phyloP scores from a whole-genome alignment of 2,888 invertebrate genomes.

The Epinotia bilunana region DNA sequence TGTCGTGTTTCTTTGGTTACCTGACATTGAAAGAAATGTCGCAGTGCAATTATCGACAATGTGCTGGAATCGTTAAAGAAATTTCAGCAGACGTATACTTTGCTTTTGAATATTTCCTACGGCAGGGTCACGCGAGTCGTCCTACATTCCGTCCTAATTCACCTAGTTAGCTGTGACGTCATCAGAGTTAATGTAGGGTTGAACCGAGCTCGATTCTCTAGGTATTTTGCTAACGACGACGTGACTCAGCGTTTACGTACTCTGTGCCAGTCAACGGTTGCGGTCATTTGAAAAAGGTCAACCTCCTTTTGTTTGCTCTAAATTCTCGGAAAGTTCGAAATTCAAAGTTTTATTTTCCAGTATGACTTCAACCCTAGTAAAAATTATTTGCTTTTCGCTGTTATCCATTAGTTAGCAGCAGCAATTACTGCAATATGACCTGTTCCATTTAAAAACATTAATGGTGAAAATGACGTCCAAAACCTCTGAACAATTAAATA shows the following conservation, averaged over 20 bases:
- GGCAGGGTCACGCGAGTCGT: constrained; percentile 58
- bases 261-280: constrained; percentile 16
- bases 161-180: constrained; percentile 36
- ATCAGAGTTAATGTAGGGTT: constrained; percentile 29
- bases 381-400: constrained; percentile 44
- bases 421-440: constrained; percentile 48
- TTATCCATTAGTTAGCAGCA: constrained; percentile 53
- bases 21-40: constrained; percentile 39
- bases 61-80: constrained; percentile 30
- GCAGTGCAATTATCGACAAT: constrained; percentile 41
- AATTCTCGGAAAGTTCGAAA: constrained; percentile 6
- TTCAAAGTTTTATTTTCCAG: not conserved
- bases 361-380: not conserved
- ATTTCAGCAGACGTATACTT: constrained; percentile 19
- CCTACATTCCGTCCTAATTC: constrained; percentile 58
- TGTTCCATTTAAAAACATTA: constrained; percentile 23
- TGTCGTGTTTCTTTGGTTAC: constrained; percentile 33
- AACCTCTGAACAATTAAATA: constrained; percentile 5
- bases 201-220: constrained; percentile 23
- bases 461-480: constrained; percentile 1
- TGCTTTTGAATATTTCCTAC: constrained; percentile 34
- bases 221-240: constrained; percentile 30
- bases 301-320: constrained; percentile 16
- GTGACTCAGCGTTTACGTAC: constrained; percentile 32
- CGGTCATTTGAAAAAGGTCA: constrained; percentile 29